Evolutionary conservation across 2,797 vertebrate genomes (phyloP), one percentile per base, ranked within the genome.

Genomic region (Cryptoprocta ferox): DNA sequence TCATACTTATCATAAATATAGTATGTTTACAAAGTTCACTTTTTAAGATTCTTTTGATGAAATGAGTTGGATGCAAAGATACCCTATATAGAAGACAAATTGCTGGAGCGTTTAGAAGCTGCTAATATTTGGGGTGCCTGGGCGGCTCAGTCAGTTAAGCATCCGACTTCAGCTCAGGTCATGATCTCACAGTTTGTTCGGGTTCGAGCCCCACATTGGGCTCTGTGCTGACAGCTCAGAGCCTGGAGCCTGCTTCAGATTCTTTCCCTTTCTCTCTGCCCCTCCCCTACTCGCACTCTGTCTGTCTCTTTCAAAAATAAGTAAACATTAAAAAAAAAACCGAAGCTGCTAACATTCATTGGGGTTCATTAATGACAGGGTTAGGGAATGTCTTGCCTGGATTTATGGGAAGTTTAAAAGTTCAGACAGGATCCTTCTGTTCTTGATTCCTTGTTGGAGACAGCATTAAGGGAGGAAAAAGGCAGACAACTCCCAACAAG

Each of bases 11-110:
- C 13, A 75, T 35, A 45, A 91, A 91, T 19, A 68, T n/a, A 79
- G 21, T 76, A 10, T 76, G 30, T 45, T 50, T 70, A 89, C 21
- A 63, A 37, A 94, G 28, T 93, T 96, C 13, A 83, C 24, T 63
- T 94, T 73, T 76, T 65, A 86, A 94, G 4, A 3, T 89, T 88
- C 50, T 93, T 95, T 96, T 94, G 75, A 92, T 96, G 82, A 91
- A 86, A 66, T 45, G 18, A 87, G 2, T 87, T 93, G 78, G 45
- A 84, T 71, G 71, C 61, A 84, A 87, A 91, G 75, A 63, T 71
- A 56, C 42, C 28, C 30, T 82, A 76, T 91, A 95, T n/a, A 92
- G 85, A 86, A 93, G 75, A 30, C 26, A 79, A 75, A 63, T 81
- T 90, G 42, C 30, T 88, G 61, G 42, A 84, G 35, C 26, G 28